These are phyloP conservation scores for Leptopilina syphax DNA, from an alignment of 2,888 invertebrate species.

Conservation along the genomic window DNA sequence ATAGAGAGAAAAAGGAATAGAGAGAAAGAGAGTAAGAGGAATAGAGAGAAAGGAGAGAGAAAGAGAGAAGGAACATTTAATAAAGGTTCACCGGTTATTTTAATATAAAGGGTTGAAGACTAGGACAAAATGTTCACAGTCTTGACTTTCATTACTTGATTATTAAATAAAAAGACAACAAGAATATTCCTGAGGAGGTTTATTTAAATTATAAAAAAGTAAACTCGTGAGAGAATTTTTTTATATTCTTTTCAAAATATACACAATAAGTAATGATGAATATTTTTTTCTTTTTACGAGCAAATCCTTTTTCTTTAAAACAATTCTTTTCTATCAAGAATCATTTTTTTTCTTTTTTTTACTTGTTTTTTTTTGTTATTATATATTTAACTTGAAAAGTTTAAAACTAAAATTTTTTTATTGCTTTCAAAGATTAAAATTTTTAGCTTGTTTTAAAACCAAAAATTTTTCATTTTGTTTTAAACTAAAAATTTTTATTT, in stretches of 20 bases:
- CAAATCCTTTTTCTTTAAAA: too few relatives aligned
- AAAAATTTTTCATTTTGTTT: too few relatives aligned
- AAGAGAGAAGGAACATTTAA: background rate
- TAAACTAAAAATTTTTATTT: too few relatives aligned
- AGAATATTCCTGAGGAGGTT: background rate
- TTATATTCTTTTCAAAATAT: background rate
- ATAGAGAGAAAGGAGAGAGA: background rate
- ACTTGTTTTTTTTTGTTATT: too few relatives aligned
- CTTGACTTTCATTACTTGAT: background rate
- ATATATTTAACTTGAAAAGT: too few relatives aligned
- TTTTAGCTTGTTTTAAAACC: too few relatives aligned
- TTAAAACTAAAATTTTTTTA: too few relatives aligned
- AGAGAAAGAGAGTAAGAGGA: background rate
- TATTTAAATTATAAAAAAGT: background rate
- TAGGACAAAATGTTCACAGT: background rate
- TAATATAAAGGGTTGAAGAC: background rate
- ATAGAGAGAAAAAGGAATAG: background rate
- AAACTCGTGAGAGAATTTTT: background rate
- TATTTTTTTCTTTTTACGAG: too few relatives aligned
- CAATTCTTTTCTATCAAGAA: too few relatives aligned
- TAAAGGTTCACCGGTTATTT: conserved; percentile 8
- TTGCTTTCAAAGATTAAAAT: too few relatives aligned
- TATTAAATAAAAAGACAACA: conserved; percentile 7
- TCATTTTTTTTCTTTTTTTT: too few relatives aligned
- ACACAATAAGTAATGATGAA: too few relatives aligned